Conservation (phyloP, 2,797 vertebrate genomes). For the Trichosurus vulpecula region DNA sequence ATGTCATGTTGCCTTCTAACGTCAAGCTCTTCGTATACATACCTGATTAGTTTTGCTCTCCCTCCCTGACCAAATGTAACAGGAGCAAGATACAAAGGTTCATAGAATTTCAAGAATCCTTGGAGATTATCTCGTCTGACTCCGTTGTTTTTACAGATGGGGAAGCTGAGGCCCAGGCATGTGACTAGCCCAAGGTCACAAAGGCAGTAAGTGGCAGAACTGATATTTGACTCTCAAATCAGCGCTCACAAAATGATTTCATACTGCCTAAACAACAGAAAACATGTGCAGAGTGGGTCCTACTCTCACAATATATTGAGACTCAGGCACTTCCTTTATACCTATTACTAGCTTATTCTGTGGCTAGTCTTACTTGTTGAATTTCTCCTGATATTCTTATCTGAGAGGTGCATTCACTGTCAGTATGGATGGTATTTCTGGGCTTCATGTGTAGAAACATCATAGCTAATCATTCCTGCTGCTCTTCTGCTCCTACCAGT, state of each 20-base stretch:
- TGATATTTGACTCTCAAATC: not conserved
- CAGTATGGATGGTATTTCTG: not conserved
- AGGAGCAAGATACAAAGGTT: not conserved
- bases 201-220: not conserved
- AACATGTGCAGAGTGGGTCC: not conserved
- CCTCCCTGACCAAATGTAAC: not conserved
- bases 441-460: not conserved
- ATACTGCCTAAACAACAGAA: not conserved
- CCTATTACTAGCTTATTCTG: not conserved
- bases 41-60: not conserved
- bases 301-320: not conserved
- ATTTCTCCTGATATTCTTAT: not conserved
- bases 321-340: not conserved
- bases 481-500: not conserved
- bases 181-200: not conserved
- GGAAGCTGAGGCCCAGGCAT: not conserved
- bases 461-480: not conserved
- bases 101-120: not conserved
- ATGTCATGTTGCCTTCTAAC: not conserved
- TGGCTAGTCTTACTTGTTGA: not conserved
- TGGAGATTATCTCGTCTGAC: not conserved
- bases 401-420: not conserved
- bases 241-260: not conserved
- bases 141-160: not conserved
- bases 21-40: no score